Evolutionary conservation across 2,113 vertebrate genomes (phyloP).

Genomic region (Numenius arquata): DNA sequence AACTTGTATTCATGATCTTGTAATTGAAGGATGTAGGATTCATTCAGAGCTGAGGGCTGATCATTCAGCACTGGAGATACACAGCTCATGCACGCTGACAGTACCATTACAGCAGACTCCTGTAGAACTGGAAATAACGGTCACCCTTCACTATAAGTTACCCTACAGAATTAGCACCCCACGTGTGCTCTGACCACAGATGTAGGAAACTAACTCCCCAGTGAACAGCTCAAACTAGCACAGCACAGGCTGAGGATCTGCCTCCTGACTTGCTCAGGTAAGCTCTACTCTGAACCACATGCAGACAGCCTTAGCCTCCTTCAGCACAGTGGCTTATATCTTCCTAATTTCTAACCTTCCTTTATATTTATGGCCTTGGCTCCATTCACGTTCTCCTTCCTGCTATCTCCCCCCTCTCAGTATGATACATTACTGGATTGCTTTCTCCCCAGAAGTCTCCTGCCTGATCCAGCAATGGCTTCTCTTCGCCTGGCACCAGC

Average conservation of each 20-base stretch:
- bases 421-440: not conserved
- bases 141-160: not conserved
- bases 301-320: not conserved
- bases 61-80: not conserved
- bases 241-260: not conserved
- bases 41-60: not conserved
- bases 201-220: not conserved
- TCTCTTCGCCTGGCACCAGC: not conserved
- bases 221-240: not conserved
- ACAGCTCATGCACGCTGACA: fast-evolving
- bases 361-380: not conserved
- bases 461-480: not conserved
- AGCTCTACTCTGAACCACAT: not conserved
- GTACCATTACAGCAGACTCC: not conserved
- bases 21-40: not conserved
- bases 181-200: not conserved
- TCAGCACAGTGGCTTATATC: not conserved
- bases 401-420: not conserved
- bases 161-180: not conserved
- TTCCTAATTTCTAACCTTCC: not conserved
- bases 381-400: not conserved
- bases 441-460: not conserved
- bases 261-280: not conserved
- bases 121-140: not conserved
- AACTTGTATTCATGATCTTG: not conserved